Percentiles rank a stretch among this genome's conserved stretches.
These are phyloP conservation scores for Nephrotoma guestfalica DNA, from an alignment of 2,888 invertebrate genomes.

Conservation along the genomic window DNA sequence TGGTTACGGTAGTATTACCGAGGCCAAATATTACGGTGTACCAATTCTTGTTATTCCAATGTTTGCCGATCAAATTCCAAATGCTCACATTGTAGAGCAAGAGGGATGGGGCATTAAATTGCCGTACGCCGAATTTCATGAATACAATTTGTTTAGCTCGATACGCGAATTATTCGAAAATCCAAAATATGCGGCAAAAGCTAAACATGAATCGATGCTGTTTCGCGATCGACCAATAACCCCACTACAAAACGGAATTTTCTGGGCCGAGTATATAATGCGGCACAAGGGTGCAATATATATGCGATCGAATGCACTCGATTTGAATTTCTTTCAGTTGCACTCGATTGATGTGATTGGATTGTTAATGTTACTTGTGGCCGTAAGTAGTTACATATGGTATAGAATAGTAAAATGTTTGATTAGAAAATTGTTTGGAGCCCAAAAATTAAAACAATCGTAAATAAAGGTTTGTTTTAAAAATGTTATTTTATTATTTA, in stretches of 20 bases:
- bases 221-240: background rate
- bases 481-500: no score
- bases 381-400: background rate
- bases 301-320: background rate
- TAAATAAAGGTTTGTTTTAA: background rate
- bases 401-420: background rate
- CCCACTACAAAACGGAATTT: background rate
- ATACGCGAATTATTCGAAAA: constrained; percentile 21
- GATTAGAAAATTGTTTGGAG: background rate
- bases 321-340: background rate
- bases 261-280: background rate
- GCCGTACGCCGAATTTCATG: constrained; percentile 16
- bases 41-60: background rate
- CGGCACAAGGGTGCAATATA: background rate
- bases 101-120: constrained; percentile 21
- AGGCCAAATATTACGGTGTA: constrained; percentile 3
- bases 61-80: constrained; percentile 25
- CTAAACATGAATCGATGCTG: background rate
- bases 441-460: background rate
- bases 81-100: constrained; percentile 18
- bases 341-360: background rate
- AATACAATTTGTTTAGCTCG: constrained; percentile 14
- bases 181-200: constrained; percentile 17
- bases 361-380: background rate
- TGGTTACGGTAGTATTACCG: background rate